A percentile compares a stretch with the other conserved stretches of the same genome.
phyloP scores from a whole-genome alignment of 2,113 vertebrate genomes.

The Poeciliopsis occidentalis region DNA sequence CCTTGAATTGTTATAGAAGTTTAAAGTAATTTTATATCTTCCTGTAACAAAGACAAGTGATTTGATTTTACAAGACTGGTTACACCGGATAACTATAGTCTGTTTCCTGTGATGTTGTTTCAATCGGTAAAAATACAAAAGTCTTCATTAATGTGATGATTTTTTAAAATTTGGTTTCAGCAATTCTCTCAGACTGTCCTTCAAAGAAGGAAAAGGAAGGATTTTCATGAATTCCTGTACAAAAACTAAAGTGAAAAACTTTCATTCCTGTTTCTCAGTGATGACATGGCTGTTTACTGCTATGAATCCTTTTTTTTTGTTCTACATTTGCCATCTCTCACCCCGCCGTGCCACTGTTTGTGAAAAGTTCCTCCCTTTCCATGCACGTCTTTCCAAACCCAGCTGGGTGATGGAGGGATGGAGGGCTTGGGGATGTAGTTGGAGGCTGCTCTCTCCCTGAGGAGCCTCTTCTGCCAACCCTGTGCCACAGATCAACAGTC shows the following conservation, averaged over 20 bases:
- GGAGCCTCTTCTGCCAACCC: slow-evolving; percentile 75
- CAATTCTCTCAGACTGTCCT: slow-evolving; percentile 14
- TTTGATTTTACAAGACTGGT: too few species aligned
- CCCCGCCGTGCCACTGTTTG: slow-evolving; percentile 36
- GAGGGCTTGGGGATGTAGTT: slow-evolving; percentile 38
- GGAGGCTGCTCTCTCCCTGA: slow-evolving; percentile 69
- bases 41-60: too few species aligned
- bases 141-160: too few species aligned
- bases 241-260: neutral
- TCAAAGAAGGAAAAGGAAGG: slow-evolving; percentile 11
- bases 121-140: too few species aligned
- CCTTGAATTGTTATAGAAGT: too few species aligned
- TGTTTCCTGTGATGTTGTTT: too few species aligned
- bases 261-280: neutral
- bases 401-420: slow-evolving; percentile 49
- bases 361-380: slow-evolving; percentile 21
- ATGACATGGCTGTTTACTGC: neutral
- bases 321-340: slow-evolving; percentile 29
- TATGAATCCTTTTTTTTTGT: slow-evolving; percentile 1
- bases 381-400: slow-evolving; percentile 43
- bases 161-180: neutral
- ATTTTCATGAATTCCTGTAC: neutral
- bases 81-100: too few species aligned
- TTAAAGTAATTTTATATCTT: too few species aligned
- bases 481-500: slow-evolving; percentile 79